phyloP scores from a whole-genome alignment of 2,797 vertebrate species.

The Meda fulgida region DNA sequence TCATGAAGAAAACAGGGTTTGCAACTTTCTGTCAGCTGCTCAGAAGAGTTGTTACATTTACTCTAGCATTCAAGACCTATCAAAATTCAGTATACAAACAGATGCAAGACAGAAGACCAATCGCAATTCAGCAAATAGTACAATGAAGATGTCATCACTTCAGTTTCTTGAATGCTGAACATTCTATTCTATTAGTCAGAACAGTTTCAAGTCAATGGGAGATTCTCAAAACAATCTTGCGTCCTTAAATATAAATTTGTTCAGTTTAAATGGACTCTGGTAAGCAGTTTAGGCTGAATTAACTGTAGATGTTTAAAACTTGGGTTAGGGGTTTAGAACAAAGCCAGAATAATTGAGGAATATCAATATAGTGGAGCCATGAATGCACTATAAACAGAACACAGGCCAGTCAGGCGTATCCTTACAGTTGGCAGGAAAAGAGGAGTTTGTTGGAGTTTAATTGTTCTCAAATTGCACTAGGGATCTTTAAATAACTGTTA shows the following conservation, averaged over 20 bases:
- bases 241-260: not conserved
- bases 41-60: slow-evolving; percentile 13
- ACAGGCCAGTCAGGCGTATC: slow-evolving; percentile 4
- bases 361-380: not conserved
- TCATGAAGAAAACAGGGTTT: not conserved
- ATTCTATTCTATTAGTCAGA: slow-evolving; percentile 3
- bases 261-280: not conserved
- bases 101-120: not conserved
- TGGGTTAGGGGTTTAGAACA: not conserved
- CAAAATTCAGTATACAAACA: slow-evolving; percentile 1
- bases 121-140: not conserved
- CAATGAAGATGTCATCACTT: not conserved
- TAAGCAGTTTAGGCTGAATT: not conserved
- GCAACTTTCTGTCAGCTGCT: not conserved
- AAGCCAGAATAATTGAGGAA: not conserved
- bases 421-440: slow-evolving; percentile 20
- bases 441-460: slow-evolving; percentile 8
- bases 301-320: slow-evolving; percentile 2
- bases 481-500: slow-evolving; percentile 24
- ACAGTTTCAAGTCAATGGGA: not conserved
- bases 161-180: slow-evolving; percentile 3
- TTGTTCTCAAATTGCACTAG: slow-evolving; percentile 20
- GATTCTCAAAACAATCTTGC: not conserved
- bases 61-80: slow-evolving; percentile 12
- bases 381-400: slow-evolving; percentile 23